Percentiles rank a stretch among this genome's conserved stretches.
Conservation (phyloP, 2,797 vertebrate genomes). For the Falco berigora region DNA sequence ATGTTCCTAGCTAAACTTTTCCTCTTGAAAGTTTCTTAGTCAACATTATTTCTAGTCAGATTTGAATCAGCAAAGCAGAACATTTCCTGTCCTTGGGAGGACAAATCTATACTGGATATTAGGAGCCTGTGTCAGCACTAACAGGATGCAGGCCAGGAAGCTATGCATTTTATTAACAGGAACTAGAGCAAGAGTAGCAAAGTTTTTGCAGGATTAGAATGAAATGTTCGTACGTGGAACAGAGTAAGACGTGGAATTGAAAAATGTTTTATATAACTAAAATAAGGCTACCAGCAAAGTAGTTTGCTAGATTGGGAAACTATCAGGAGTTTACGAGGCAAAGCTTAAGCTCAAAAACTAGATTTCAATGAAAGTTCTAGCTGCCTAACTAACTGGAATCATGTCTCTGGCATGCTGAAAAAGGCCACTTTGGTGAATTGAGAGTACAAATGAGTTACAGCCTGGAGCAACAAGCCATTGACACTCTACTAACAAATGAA, state of each 20-base stretch:
- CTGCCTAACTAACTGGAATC: background rate
- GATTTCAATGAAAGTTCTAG: background rate
- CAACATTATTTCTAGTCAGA: background rate
- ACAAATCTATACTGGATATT: background rate
- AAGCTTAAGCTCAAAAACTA: background rate
- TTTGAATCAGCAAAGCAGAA: constrained; percentile 26
- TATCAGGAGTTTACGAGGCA: background rate
- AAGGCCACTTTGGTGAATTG: background rate
- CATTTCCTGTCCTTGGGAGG: constrained; percentile 20
- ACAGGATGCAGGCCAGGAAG: constrained; percentile 36
- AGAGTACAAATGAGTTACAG: background rate
- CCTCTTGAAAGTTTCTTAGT: background rate
- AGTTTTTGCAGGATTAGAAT: background rate
- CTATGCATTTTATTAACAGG: background rate
- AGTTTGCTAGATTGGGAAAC: background rate
- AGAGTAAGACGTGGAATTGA: background rate
- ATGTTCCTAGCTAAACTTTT: background rate
- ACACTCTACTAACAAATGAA: background rate
- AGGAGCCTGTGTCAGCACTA: constrained; percentile 2
- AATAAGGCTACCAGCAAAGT: background rate
- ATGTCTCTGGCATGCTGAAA: background rate
- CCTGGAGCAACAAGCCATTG: background rate
- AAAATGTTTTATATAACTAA: background rate
- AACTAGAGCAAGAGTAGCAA: background rate
- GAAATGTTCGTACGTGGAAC: background rate